Evolutionary conservation across 92 coral and sea anemone species (phyloP).

Genomic region (Zoanthus sociatus): DNA sequence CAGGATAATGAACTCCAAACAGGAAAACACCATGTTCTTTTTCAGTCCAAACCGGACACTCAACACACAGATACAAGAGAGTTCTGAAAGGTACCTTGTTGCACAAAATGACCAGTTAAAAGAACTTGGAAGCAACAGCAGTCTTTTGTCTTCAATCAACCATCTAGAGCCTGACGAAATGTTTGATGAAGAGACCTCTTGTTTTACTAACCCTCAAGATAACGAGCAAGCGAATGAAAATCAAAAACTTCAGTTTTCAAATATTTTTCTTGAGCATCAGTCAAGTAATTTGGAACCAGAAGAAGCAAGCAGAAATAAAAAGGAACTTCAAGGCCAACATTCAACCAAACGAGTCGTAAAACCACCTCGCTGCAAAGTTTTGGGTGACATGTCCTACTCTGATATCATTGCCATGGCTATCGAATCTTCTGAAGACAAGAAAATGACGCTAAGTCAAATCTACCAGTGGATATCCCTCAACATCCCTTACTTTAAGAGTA

Average conservation of each 20-base stretch:
- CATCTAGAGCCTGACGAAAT: not conserved
- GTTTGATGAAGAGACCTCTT: not conserved
- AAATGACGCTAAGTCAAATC: constrained; percentile 17
- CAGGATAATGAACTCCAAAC: too few species aligned
- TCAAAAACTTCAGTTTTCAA: constrained; percentile 1
- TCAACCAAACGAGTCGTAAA: not conserved
- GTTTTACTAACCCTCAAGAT: not conserved
- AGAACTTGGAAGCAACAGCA: not conserved
- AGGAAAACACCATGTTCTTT: too few species aligned
- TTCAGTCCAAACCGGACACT: too few species aligned
- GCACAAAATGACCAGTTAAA: not conserved
- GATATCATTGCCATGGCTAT: constrained; percentile 39
- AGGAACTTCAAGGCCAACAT: not conserved
- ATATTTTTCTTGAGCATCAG: not conserved
- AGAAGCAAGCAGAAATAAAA: not conserved
- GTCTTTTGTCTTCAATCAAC: not conserved
- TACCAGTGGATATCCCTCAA: constrained; percentile 34
- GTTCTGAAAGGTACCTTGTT: not conserved
- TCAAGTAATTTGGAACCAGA: not conserved
- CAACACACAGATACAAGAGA: too few species aligned
- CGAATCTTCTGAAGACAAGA: constrained; percentile 14
- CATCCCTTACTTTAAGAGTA: constrained; percentile 33
- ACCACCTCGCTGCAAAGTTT: constrained; percentile 35
- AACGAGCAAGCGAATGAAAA: not conserved
- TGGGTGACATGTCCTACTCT: constrained; percentile 38